Evolutionary conservation across 1,140 invertebrate genomes (phyloP).

Genomic region (Paraescarpia echinospica): DNA sequence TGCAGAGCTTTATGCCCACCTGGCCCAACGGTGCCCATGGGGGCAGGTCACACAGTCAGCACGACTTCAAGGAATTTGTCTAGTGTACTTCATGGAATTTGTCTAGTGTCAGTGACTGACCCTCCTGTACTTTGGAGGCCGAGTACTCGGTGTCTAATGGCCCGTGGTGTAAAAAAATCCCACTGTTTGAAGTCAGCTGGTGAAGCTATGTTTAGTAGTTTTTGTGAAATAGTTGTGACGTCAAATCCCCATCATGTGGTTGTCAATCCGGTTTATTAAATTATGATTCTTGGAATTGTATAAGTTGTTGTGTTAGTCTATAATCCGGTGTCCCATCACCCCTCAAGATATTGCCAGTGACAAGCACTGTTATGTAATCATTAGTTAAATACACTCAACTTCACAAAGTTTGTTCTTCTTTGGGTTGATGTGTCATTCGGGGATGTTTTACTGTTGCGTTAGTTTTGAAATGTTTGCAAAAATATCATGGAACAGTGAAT

Average conservation of each 20-base stretch:
- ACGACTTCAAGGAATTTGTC: background rate
- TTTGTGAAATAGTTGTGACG: background rate
- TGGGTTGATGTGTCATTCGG: no score
- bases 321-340: no score
- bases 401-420: no score
- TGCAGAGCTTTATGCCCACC: background rate
- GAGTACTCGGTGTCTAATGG: background rate
- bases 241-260: background rate
- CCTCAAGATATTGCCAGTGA: background rate
- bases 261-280: background rate
- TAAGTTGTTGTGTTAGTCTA: background rate
- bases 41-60: background rate
- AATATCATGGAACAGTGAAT: no score
- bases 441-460: no score
- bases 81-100: background rate
- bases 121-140: background rate
- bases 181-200: background rate
- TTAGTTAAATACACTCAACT: no score
- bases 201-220: background rate
- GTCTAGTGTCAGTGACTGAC: background rate
- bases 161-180: background rate
- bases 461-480: no score
- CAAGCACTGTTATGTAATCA: no score
- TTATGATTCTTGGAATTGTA: background rate
- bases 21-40: background rate